These are phyloP conservation scores for Choloepus didactylus DNA, from an alignment of 2,797 vertebrate genomes.

Conservation along the genomic window DNA sequence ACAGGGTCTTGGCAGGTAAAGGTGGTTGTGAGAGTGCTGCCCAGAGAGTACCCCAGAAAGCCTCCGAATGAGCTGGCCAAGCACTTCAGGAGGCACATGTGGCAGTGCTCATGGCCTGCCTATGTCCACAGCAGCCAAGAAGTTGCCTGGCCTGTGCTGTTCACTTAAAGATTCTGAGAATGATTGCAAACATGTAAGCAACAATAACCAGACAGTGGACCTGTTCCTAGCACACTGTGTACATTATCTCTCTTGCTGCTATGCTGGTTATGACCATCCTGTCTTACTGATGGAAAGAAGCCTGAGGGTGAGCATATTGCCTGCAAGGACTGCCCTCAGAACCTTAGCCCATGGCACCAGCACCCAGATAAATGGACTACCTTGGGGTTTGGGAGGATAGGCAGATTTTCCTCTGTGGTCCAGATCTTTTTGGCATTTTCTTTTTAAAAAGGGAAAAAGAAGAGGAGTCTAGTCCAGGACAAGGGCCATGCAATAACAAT, in stretches of 20 bases:
- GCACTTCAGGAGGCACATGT: neutral
- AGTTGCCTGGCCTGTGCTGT: too few relatives aligned
- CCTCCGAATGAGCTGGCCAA: neutral
- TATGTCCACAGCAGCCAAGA: rapidly evolving
- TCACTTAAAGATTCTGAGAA: neutral
- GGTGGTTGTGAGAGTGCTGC: neutral
- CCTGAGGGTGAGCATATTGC: too few relatives aligned
- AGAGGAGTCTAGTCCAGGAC: neutral
- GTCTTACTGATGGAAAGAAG: too few relatives aligned
- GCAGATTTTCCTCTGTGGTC: too few relatives aligned
- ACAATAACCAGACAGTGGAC: too few relatives aligned
- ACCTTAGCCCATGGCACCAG: too few relatives aligned
- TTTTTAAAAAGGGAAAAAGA: neutral
- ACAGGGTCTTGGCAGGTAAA: constrained; percentile 90
- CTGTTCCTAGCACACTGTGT: too few relatives aligned
- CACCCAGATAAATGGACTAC: too few relatives aligned
- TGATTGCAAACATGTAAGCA: neutral
- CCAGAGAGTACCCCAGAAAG: neutral
- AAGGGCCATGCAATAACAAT: neutral
- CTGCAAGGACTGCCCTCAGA: too few relatives aligned
- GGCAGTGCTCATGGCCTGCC: too few relatives aligned
- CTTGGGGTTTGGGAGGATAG: neutral
- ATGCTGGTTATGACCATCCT: too few relatives aligned
- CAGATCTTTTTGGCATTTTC: neutral
- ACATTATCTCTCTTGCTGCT: too few relatives aligned